Evolutionary conservation across 2,888 invertebrate species (phyloP), one percentile per base, ranked within the genome.

Genomic region (Oscheius sp.): DNA sequence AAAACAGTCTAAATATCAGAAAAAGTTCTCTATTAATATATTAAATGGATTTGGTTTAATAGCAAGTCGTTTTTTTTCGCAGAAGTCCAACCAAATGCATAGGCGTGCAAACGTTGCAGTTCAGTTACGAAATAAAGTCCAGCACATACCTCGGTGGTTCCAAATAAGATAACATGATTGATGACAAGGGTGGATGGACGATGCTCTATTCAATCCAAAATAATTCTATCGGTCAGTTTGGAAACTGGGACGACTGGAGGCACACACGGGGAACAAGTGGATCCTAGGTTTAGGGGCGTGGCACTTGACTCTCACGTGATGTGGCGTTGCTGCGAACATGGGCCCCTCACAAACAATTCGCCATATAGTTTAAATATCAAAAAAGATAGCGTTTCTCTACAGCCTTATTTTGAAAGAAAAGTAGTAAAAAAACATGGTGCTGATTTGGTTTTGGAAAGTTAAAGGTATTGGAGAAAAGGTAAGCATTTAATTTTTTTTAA

Each of bases 261-360:
- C 63, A 63, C 52, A 66, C 63, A 63, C 52, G 52, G 52, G 66
- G 52, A 27, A 66, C 46, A 49, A 27, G 52, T 66, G 66, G 49
- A 66, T 66, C 66, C 66, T 66, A 66, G 66, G 66, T 66, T 66
- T 66, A 66, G 69, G 69, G 69, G 69, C 56, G 69, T 53, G 69
- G 56, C 69, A 69, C 69, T 69, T 69, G 69, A 69, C 69, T 69
- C 69, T 69, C 69, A 69, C 69, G 69, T 69, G 69, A 69, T 69
- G 25, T 52, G 66, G 66, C 66, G 55, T 43, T 69, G 69, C 55
- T 69, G 69, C 69, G 69, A 69, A 69, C 69, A 56, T 18, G 66
- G 46, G 21, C 49, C 69, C 69, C 49, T 66, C 66, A 66, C 66
- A 66, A 66, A 66, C 66, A 66, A 66, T 66, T 49, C 52, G 25